phyloP scores from a whole-genome alignment of 2,797 vertebrate species.

The Cossypha heuglini region DNA sequence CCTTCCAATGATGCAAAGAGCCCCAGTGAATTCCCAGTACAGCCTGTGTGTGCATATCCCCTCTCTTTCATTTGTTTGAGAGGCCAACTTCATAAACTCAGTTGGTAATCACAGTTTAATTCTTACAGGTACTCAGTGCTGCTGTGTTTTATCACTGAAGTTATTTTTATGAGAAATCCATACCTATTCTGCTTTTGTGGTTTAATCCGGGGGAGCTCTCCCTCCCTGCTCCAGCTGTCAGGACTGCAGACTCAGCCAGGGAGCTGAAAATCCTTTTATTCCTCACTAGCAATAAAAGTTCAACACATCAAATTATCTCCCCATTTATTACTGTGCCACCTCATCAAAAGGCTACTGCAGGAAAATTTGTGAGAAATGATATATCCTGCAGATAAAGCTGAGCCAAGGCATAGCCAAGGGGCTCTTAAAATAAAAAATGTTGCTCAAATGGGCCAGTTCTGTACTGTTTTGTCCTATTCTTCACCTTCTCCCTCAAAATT shows the following conservation, averaged over 20 bases:
- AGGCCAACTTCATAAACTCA: background rate
- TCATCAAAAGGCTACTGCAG: conserved; percentile 51
- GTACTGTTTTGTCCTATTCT: background rate
- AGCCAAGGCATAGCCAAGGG: conserved; percentile 8
- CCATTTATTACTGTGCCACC: conserved; percentile 57
- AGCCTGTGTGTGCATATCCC: no score
- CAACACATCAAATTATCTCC: conserved; percentile 54
- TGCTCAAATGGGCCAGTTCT: background rate
- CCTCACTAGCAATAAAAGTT: conserved; percentile 38
- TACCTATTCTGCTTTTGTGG: background rate
- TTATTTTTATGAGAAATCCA: conserved; percentile 25
- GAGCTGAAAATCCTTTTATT: conserved; percentile 53
- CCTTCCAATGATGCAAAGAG: background rate
- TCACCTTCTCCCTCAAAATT: background rate
- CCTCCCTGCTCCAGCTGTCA: background rate
- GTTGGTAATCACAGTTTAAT: background rate
- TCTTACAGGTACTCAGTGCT: background rate
- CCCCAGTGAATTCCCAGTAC: background rate
- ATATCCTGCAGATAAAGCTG: conserved; percentile 37
- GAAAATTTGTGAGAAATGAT: conserved; percentile 46
- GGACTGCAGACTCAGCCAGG: background rate
- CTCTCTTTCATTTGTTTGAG: background rate
- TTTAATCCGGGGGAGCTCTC: background rate
- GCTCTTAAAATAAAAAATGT: conserved; percentile 38
- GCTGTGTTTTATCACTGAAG: background rate